These are phyloP conservation scores for Malurus melanocephalus DNA, from an alignment of 2,113 vertebrate species.

Conservation along the genomic window DNA sequence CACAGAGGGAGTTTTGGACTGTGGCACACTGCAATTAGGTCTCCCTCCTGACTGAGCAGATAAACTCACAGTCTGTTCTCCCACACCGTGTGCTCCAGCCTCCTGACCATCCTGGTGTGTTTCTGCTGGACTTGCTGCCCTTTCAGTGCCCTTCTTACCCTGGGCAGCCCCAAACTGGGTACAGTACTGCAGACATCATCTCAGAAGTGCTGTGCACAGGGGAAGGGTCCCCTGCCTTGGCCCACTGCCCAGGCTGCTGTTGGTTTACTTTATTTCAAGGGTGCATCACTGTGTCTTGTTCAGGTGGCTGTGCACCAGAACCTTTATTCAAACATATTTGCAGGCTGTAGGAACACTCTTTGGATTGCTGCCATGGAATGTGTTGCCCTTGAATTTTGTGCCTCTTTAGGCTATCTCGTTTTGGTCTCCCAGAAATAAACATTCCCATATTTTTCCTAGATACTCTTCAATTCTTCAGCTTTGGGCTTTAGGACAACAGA, in stretches of 20 bases:
- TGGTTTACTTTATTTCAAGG: background rate
- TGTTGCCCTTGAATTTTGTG: background rate
- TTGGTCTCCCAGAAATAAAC: background rate
- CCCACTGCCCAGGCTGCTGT: background rate
- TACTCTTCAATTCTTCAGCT: background rate
- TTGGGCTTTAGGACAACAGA: background rate
- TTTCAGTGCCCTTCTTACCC: background rate
- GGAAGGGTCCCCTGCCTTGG: background rate
- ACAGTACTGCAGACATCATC: rapidly evolving
- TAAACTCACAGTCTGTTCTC: background rate
- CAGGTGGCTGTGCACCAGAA: background rate
- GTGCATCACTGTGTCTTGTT: rapidly evolving
- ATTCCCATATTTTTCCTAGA: background rate
- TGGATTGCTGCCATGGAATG: background rate
- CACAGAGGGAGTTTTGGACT: background rate
- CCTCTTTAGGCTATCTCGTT: background rate
- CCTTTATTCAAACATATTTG: background rate
- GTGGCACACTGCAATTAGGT: background rate
- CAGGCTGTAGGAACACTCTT: background rate
- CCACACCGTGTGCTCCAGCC: rapidly evolving
- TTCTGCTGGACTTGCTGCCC: background rate
- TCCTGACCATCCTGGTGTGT: background rate
- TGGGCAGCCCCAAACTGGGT: background rate
- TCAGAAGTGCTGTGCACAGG: background rate
- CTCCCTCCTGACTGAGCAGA: background rate